Conservation (phyloP, 2,113 vertebrate genomes). For the Penelope pileata region DNA sequence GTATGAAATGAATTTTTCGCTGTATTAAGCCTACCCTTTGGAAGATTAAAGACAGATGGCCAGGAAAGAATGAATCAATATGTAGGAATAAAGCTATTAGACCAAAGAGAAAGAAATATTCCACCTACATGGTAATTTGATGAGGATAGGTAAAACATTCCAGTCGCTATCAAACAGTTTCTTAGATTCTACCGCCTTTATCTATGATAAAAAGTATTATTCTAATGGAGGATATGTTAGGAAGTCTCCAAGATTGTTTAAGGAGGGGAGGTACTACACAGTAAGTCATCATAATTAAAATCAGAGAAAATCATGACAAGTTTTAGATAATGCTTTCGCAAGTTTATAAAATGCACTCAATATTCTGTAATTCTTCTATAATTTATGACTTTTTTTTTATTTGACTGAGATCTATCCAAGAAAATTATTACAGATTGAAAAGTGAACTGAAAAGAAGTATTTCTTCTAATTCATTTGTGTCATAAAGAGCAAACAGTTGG, state of each 20-base stretch:
- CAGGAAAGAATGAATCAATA: slow-evolving; percentile 6
- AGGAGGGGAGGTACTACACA: not conserved
- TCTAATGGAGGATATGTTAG: not conserved
- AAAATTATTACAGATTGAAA: not conserved
- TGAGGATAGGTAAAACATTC: not conserved
- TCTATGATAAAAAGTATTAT: not conserved
- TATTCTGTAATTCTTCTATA: not conserved
- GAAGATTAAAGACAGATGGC: slow-evolving; percentile 48
- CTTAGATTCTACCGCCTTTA: not conserved
- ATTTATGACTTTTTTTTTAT: not conserved
- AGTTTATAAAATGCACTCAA: not conserved
- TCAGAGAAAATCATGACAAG: not conserved
- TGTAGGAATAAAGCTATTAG: not conserved
- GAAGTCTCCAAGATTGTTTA: not conserved
- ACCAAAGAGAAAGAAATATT: not conserved
- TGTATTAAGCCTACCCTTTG: not conserved
- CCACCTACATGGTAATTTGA: not conserved
- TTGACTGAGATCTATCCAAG: not conserved
- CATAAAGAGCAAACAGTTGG: not conserved
- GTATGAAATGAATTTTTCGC: slow-evolving; percentile 45
- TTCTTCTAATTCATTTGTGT: not conserved
- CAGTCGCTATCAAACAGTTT: not conserved
- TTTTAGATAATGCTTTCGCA: not conserved
- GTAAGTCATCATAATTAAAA: not conserved
- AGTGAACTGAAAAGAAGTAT: not conserved